Conservation (phyloP, 37 sponge, comb jelly and placozoan genomes). For the Ianthella basta region DNA sequence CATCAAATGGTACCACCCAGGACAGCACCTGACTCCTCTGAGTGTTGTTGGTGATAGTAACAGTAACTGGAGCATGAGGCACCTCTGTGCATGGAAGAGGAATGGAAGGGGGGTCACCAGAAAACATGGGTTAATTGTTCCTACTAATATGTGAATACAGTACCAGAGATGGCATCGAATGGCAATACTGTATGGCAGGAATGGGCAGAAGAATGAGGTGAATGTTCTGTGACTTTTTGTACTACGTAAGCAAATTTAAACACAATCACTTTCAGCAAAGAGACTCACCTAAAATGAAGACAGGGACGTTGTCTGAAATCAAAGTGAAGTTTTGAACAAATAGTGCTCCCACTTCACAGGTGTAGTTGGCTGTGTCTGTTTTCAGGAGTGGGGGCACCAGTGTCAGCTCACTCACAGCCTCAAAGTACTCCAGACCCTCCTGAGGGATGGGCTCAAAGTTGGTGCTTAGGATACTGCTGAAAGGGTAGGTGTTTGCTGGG, state of each 20-base stretch:
- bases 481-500: too few relatives aligned
- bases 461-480: not conserved
- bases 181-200: too few relatives aligned
- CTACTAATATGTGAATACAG: too few relatives aligned
- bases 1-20: constrained; percentile 64
- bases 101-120: not conserved
- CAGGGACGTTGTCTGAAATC: constrained; percentile 21
- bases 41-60: not conserved
- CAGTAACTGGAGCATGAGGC: constrained; percentile 55
- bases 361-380: constrained; percentile 69
- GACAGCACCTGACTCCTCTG: constrained; percentile 40
- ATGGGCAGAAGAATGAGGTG: too few relatives aligned
- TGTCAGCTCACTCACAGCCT: constrained; percentile 37
- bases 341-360: constrained; percentile 51
- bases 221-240: too few relatives aligned
- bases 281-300: constrained; percentile 48
- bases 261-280: too few relatives aligned
- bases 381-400: constrained; percentile 32
- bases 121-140: too few relatives aligned
- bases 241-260: too few relatives aligned
- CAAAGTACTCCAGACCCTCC: constrained; percentile 27
- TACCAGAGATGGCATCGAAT: too few relatives aligned
- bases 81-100: constrained; percentile 42
- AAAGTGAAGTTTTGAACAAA: not conserved
- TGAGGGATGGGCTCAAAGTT: not conserved